Conservation (phyloP, 2,797 vertebrate species). For the Miichthys miiuy region DNA sequence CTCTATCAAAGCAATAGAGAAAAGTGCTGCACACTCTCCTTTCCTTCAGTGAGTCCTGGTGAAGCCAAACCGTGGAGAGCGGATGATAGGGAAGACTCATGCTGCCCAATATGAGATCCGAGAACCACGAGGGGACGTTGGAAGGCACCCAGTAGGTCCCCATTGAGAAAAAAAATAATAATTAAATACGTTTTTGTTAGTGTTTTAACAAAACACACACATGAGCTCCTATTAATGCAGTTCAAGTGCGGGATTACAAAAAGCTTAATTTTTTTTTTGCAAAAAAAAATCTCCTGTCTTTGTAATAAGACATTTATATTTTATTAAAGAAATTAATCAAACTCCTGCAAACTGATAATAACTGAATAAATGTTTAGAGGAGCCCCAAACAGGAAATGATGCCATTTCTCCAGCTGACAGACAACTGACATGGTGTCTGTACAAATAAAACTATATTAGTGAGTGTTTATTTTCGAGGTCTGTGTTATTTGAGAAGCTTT, state of each 20-base stretch:
- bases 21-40: slow-evolving; percentile 32
- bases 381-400: background rate
- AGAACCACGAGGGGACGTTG: slow-evolving; percentile 8
- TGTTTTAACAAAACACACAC: too few species aligned
- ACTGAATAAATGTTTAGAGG: background rate
- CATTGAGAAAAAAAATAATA: background rate
- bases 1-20: slow-evolving; percentile 59
- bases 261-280: background rate
- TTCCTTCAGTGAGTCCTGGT: background rate
- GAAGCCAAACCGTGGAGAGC: background rate
- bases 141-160: background rate
- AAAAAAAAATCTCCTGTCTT: background rate
- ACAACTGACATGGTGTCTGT: background rate
- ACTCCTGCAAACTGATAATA: background rate
- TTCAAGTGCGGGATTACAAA: slow-evolving; percentile 11
- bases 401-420: background rate
- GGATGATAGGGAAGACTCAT: background rate
- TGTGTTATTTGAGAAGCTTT: background rate
- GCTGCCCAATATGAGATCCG: slow-evolving; percentile 3
- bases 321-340: background rate
- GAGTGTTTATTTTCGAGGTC: background rate
- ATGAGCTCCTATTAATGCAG: background rate
- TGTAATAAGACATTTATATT: background rate
- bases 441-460: background rate
- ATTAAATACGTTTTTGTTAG: too few species aligned